Percentiles rank a stretch among this genome's conserved stretches.
Evolutionary conservation across 2,888 invertebrate genomes (phyloP).

Genomic region (Leptogaster cylindrica): DNA sequence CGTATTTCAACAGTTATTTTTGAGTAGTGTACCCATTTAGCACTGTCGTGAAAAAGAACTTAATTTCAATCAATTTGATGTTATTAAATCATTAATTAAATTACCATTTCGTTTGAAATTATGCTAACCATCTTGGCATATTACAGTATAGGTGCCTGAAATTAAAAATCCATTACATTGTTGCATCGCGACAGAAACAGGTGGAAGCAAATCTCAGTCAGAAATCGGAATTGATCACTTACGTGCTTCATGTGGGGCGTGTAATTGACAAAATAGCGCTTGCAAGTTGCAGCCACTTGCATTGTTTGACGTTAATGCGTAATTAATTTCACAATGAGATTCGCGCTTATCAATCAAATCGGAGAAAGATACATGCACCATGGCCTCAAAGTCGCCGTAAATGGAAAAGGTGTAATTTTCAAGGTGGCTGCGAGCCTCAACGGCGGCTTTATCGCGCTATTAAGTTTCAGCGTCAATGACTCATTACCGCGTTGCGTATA

Average conservation of each 20-base stretch:
- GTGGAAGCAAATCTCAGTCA: too few species aligned
- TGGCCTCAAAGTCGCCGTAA: conserved; percentile 12
- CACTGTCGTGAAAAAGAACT: too few species aligned
- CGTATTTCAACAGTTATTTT: too few species aligned
- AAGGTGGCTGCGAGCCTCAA: background rate
- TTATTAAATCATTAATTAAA: too few species aligned
- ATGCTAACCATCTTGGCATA: too few species aligned
- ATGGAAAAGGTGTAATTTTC: conserved; percentile 11
- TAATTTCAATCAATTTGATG: too few species aligned
- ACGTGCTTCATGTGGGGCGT: conserved; percentile 4
- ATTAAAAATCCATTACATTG: too few species aligned
- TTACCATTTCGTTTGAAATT: too few species aligned
- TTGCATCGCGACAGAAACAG: too few species aligned
- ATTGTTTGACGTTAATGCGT: background rate
- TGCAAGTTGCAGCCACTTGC: background rate
- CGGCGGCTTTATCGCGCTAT: background rate
- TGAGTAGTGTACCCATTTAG: too few species aligned
- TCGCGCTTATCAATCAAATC: conserved; percentile 6
- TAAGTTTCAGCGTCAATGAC: conserved; percentile 1
- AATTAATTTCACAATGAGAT: conserved; percentile 22
- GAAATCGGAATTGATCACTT: too few species aligned
- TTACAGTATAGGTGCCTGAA: too few species aligned
- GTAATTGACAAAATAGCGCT: conserved; percentile 3
- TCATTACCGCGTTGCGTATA: background rate
- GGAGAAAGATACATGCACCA: conserved; percentile 14